A percentile compares a stretch with the other conserved stretches of the same genome.
Conservation (phyloP, 2,888 invertebrate genomes). For the Mamestra brassicae region DNA sequence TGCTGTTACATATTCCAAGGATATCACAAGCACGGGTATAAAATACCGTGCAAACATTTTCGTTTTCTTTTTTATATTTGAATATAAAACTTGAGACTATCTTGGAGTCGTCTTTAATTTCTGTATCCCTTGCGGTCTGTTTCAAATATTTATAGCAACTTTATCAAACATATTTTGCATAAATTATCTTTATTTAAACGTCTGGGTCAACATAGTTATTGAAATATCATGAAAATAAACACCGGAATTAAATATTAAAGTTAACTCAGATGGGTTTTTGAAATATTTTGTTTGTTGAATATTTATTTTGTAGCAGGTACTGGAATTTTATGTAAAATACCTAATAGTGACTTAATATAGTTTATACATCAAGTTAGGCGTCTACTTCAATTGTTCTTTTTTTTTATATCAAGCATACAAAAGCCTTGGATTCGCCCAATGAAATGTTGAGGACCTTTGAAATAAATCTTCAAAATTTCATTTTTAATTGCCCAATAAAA, state of each 20-base stretch:
- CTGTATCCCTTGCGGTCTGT: background rate
- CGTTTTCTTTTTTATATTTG: background rate
- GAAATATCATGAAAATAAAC: background rate
- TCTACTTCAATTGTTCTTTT: no score
- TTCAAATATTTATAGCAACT: background rate
- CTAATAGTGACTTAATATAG: no score
- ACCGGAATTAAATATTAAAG: background rate
- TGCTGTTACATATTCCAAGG: background rate
- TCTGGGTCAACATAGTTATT: background rate
- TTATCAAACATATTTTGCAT: background rate
- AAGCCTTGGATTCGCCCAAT: no score
- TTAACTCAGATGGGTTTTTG: background rate
- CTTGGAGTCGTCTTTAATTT: background rate
- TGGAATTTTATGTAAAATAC: background rate
- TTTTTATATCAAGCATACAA: no score
- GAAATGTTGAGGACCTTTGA: no score
- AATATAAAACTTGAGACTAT: background rate
- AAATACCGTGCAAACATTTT: slow-evolving; percentile 12
- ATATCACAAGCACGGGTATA: slow-evolving; percentile 1
- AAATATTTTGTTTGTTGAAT: background rate
- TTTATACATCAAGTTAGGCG: no score
- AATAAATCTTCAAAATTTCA: no score
- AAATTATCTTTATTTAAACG: background rate
- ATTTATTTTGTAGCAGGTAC: background rate
- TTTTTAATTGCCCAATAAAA: background rate